Percentiles rank a stretch among this genome's conserved stretches.
Evolutionary conservation across 2,113 vertebrate species (phyloP).

Genomic region (Corvus hawaiiensis): DNA sequence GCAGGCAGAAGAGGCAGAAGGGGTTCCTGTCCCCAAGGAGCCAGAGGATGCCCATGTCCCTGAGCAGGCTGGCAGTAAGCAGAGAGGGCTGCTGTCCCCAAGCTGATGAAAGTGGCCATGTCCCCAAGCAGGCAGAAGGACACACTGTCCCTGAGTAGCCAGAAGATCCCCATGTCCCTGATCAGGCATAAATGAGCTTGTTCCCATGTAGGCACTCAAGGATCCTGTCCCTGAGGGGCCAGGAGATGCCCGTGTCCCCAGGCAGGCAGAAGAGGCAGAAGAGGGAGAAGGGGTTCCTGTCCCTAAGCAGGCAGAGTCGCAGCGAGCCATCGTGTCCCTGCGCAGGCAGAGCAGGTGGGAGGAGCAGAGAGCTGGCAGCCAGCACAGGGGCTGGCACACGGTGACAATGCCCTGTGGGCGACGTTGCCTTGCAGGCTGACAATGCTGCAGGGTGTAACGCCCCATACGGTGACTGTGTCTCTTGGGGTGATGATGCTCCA

Average conservation of each 20-base stretch:
- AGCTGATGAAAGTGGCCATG: too few relatives aligned
- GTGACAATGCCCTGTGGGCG: neutral
- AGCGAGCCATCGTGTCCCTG: neutral
- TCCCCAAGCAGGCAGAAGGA: neutral
- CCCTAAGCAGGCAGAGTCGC: neutral
- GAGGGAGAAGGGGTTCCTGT: neutral
- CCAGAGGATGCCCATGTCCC: too few relatives aligned
- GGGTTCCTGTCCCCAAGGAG: too few relatives aligned
- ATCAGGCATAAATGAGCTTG: neutral
- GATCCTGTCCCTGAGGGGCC: neutral
- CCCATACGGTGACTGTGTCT: too few relatives aligned
- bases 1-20: neutral
- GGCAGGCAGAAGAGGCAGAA: neutral
- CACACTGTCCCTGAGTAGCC: neutral
- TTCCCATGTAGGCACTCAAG: neutral
- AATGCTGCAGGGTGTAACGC: neutral
- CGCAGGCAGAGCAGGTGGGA: neutral
- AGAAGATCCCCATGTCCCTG: neutral
- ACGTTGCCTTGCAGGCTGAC: rapidly evolving
- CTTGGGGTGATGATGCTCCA: neutral
- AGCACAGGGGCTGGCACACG: neutral
- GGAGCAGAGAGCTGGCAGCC: neutral
- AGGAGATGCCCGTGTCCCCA: neutral
- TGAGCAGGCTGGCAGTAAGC: too few relatives aligned
- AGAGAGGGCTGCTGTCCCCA: too few relatives aligned